Evolutionary conservation across 2,888 invertebrate species (phyloP).

Genomic region (Sminthurides aquaticus): DNA sequence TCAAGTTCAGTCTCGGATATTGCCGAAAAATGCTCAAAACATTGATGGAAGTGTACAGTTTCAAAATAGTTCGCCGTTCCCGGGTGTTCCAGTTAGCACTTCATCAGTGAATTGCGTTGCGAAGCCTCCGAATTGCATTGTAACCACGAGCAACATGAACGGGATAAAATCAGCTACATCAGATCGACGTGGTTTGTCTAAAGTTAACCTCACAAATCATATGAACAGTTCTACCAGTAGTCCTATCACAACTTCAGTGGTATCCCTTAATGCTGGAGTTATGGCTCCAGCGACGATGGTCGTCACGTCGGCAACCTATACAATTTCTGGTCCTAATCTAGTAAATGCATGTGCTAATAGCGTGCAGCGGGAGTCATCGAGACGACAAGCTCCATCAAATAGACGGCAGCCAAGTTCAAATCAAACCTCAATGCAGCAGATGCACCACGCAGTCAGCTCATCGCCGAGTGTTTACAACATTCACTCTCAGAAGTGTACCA

Average conservation of each 20-base stretch:
- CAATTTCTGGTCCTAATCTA: conserved; percentile 5
- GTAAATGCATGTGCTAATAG: neutral
- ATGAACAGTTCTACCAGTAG: conserved; percentile 10
- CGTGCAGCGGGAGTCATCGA: neutral
- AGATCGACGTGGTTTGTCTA: conserved; percentile 2
- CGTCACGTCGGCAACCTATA: neutral
- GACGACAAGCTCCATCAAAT: neutral
- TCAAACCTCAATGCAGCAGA: conserved; percentile 2
- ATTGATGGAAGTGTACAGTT: neutral
- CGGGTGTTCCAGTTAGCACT: conserved; percentile 12
- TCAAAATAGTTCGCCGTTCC: conserved; percentile 8
- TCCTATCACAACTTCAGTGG: neutral
- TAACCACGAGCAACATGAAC: conserved; percentile 10
- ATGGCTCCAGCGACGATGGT: neutral
- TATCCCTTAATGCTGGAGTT: neutral
- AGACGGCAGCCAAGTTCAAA: neutral
- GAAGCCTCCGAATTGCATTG: conserved; percentile 9
- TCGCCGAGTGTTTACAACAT: neutral
- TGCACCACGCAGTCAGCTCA: neutral
- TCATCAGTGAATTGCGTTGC: neutral
- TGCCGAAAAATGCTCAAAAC: conserved; percentile 23
- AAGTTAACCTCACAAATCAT: neutral
- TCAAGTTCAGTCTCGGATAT: conserved; percentile 13
- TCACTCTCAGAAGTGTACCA: neutral
- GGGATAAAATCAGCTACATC: conserved; percentile 1